phyloP scores from a whole-genome alignment of 2,113 vertebrate genomes.

The Eurypyga helias region DNA sequence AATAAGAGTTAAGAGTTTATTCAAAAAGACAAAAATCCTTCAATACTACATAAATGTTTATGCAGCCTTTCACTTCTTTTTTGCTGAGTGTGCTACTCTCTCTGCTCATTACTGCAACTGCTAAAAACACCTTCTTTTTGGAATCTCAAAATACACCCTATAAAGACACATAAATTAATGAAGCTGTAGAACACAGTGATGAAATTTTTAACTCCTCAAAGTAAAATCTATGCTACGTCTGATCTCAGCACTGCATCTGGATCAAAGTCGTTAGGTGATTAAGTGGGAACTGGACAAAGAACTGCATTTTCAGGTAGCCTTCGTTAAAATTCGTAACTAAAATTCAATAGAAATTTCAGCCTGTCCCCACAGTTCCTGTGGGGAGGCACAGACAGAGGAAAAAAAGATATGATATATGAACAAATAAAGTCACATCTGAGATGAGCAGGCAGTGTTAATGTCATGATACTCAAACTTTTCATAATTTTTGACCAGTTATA shows the following conservation, averaged over 20 bases:
- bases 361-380: neutral
- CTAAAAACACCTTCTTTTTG: neutral
- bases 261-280: neutral
- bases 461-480: neutral
- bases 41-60: neutral
- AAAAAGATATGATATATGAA: neutral
- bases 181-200: neutral
- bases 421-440: neutral
- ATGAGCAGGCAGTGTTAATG: neutral
- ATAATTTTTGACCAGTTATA: neutral
- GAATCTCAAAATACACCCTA: neutral
- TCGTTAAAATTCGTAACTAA: neutral
- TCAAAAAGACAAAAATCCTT: neutral
- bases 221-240: neutral
- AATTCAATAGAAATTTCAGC: neutral
- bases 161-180: neutral
- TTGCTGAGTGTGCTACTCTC: slow-evolving; percentile 5
- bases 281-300: neutral
- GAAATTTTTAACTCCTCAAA: slow-evolving; percentile 7
- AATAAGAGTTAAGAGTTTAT: neutral
- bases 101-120: slow-evolving; percentile 24
- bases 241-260: neutral
- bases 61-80: neutral
- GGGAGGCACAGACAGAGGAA: neutral
- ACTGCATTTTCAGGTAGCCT: neutral